phyloP scores from a whole-genome alignment of 2,113 vertebrate genomes.

The Podarcis raffonei region DNA sequence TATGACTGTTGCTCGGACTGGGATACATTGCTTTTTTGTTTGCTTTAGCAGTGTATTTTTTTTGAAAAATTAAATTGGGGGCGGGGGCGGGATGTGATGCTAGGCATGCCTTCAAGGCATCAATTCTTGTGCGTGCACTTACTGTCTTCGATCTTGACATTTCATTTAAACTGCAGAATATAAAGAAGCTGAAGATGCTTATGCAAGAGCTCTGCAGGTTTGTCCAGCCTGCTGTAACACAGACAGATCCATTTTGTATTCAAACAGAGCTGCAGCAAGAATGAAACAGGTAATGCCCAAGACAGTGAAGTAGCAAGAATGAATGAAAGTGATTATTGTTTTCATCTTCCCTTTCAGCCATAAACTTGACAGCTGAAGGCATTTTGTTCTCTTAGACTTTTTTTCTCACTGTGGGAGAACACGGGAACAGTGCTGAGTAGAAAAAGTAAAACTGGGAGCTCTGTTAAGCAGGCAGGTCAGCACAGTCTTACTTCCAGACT shows the following conservation, averaged over 20 bases:
- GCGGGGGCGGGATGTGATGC: neutral
- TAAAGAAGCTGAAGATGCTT: constrained; percentile 80
- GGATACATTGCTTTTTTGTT: neutral
- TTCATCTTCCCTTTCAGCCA: neutral
- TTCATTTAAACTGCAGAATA: constrained; percentile 75
- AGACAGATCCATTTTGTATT: constrained; percentile 86
- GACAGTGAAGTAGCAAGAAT: neutral
- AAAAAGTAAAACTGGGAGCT: neutral
- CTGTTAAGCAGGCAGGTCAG: neutral
- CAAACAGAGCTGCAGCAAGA: constrained; percentile 88
- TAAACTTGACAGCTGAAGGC: neutral
- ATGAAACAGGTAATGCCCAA: constrained; percentile 82
- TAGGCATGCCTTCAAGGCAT: neutral
- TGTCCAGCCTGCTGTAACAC: constrained; percentile 85
- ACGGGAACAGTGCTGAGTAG: neutral
- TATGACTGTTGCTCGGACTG: no score
- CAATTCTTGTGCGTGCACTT: neutral
- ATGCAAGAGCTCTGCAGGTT: constrained; percentile 77
- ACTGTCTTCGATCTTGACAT: neutral
- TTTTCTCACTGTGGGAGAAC: neutral
- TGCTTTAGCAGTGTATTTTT: neutral
- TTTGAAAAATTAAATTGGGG: neutral
- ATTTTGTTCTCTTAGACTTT: neutral
- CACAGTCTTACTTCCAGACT: no score
- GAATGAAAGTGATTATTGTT: neutral